Evolutionary conservation across 2,888 invertebrate genomes (phyloP), one percentile per base, ranked within the genome.

Genomic region (Nasonovia ribisnigri): DNA sequence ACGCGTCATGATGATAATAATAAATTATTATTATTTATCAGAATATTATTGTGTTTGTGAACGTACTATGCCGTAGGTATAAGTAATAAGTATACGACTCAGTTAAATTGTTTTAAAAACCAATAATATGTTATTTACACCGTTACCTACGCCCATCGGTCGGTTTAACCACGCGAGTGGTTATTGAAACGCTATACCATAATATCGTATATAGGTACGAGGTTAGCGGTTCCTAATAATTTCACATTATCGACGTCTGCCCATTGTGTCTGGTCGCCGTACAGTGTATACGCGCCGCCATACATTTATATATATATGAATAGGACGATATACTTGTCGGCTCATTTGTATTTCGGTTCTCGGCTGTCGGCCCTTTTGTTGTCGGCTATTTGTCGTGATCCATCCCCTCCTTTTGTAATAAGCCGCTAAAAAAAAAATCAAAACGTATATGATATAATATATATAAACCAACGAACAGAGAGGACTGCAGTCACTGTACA

Each of bases 271-370:
- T 51, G 42, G 91, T 51, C 54, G 77, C 77, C 36, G 77, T 13
- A 20, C 77, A 36, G 36, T 20, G 77, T 36, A 24, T 54, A 77
- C 36, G 77, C 77, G 36, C 36, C 77, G 77, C 77, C 36, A 6
- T 77, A 20, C 36, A 20, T 77, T 36, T n/a, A 36, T n/a, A n/a
- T 46, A 24, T 67, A 36, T 48, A 29, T 54, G 20, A 10, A 29
- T 29, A 54, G 84, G 84, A 77, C 77, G 77, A 84, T 91, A 84
- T 91, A 91, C 91, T 91, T 57, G 91, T 86, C 91, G 84, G 91
- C 91, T 91, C 91, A 57, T 91, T 91, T 91, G 91, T 91, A 57
- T 91, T 91, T 91, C 84, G 91, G 84, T 91, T 91, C 57, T 91
- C 86, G 91, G 57, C 86, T 84, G 91, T 91, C 84, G 91, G 84